Percentiles rank a stretch among this genome's conserved stretches.
Evolutionary conservation across 2,797 vertebrate genomes (phyloP).

Genomic region (Borostomias antarcticus): DNA sequence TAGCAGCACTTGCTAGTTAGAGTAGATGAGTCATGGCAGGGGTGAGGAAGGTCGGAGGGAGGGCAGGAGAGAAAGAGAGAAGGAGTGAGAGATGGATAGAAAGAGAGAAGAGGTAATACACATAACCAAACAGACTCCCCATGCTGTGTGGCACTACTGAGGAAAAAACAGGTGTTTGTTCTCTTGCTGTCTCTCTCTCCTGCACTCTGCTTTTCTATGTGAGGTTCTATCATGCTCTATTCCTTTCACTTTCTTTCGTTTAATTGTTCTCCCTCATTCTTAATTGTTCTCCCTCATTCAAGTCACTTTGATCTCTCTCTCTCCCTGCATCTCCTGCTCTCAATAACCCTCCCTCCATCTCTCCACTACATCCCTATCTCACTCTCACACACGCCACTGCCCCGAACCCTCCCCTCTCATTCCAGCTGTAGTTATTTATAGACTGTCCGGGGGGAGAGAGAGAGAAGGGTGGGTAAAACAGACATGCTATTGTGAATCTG

Average conservation of each 20-base stretch:
- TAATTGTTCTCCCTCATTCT: not conserved
- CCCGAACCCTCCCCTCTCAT: too few relatives aligned
- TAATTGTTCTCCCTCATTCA: not conserved
- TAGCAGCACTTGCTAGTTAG: conserved; percentile 45
- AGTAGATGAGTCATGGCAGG: conserved; percentile 44
- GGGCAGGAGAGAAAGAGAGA: not conserved
- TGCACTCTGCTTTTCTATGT: conserved; percentile 48
- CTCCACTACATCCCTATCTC: conserved; percentile 30
- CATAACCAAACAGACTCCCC: not conserved
- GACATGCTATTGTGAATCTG: conserved; percentile 44
- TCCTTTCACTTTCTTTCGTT: conserved; percentile 31
- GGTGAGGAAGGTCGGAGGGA: not conserved
- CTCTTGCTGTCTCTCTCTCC: conserved; percentile 71
- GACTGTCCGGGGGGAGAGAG: conserved; percentile 33
- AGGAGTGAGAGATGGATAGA: not conserved
- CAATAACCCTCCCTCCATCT: too few relatives aligned
- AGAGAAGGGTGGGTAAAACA: conserved; percentile 20
- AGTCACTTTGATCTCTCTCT: not conserved
- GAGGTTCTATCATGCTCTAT: conserved; percentile 4
- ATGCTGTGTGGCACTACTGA: conserved; percentile 23
- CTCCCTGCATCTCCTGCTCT: conserved; percentile 11
- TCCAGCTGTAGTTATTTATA: conserved; percentile 62
- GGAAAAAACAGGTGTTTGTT: conserved; percentile 31
- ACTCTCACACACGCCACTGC: too few relatives aligned
- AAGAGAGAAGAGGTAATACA: not conserved